phyloP scores from a whole-genome alignment of 2,113 vertebrate genomes.

The Gnathonemus longibarbis region DNA sequence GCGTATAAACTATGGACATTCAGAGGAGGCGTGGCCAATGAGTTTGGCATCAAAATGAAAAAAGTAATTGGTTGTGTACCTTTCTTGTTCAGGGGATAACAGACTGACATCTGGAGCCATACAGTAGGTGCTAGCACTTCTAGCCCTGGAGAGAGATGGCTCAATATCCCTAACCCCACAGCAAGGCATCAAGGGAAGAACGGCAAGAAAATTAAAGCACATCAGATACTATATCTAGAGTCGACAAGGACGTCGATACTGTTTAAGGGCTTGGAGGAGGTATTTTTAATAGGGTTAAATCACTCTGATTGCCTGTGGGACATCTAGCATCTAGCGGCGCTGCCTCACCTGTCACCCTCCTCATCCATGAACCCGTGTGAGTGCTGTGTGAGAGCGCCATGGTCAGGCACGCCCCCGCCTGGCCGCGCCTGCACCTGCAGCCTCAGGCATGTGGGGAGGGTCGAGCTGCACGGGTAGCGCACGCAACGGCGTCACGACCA shows the following conservation, averaged over 20 bases:
- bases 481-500: background rate
- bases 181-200: slow-evolving; percentile 60
- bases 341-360: slow-evolving; percentile 63
- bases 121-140: slow-evolving; percentile 99
- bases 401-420: slow-evolving; percentile 36
- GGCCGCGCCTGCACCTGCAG: slow-evolving; percentile 58
- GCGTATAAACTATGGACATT: background rate
- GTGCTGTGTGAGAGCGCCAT: slow-evolving; percentile 46
- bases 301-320: slow-evolving; percentile 10
- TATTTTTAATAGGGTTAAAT: background rate
- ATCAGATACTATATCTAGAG: slow-evolving; percentile 73
- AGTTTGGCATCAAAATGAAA: slow-evolving; percentile 38
- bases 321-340: background rate
- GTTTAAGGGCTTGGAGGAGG: background rate
- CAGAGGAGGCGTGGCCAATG: slow-evolving; percentile 9
- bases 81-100: slow-evolving; percentile 96
- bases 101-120: slow-evolving; percentile 96
- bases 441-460: slow-evolving; percentile 71
- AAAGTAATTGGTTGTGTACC: slow-evolving; percentile 75
- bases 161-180: slow-evolving; percentile 97
- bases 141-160: slow-evolving; percentile 96
- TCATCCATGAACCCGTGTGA: slow-evolving; percentile 59
- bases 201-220: slow-evolving; percentile 64
- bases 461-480: slow-evolving; percentile 54
- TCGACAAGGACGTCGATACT: slow-evolving; percentile 28